Evolutionary conservation across 2,797 vertebrate genomes (phyloP), one percentile per base, ranked within the genome.

Genomic region (Spondyliosoma cantharus): DNA sequence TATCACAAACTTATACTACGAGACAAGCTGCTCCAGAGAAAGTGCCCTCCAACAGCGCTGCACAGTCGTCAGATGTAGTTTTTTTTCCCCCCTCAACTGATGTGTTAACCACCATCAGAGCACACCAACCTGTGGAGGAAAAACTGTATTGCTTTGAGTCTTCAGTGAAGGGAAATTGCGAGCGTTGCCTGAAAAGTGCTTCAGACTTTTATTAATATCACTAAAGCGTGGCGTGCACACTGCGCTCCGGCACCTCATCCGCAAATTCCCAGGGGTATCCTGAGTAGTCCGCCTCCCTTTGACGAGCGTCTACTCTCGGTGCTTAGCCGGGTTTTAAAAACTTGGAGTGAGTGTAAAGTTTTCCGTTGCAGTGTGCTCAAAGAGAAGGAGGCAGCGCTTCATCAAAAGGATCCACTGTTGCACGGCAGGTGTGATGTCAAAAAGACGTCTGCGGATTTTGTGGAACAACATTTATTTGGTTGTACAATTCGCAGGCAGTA

Each of bases 101-200:
- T 19, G 69, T 74, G 62, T 68, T 65, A 71, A 73, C 46, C 62
- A 15, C 27, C 78, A 85, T 71, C 62, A 7, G 12, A 0, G 1
- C 64, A 74, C 52, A 61, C 37, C 70, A 71, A 89, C 85, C 74
- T 68, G 81, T 82, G 54, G 76, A 83, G 24, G 37, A 37, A 37
- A 37, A 82, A 72, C 85, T 87, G 64, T 81, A 83, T 74, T 77
- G 74, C 80, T 82, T 71, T 48, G 49, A 67, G 67, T 73, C 61
- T 74, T 61, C 62, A 24, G 29, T 63, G 54, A 43, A n/a, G 54
- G 67, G 53, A 88, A 77, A 65, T 58, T 53, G 61, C 49, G 58
- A 74, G 59, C 76, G 59, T 52, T 84, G 68, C 60, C 50, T 83
- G 58, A 80, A 87, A 85, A 89, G 59, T 71, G 76, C 59, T 86